Base-by-base conservation (phyloP, 1,140 invertebrate species). In the Gryllus bimaculatus region DNA sequence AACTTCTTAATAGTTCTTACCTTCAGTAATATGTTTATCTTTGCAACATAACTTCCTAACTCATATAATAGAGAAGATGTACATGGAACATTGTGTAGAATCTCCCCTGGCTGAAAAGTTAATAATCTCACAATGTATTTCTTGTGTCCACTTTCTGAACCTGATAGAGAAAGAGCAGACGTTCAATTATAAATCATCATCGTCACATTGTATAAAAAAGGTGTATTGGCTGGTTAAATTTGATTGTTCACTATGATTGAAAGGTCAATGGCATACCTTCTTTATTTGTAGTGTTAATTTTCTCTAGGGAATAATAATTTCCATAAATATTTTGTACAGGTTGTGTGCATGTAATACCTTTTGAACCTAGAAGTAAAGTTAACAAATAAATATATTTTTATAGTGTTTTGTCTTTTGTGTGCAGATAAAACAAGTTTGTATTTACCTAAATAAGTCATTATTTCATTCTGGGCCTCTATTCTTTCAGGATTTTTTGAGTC, bases 71-170 rank as follows among this genome's bases (percentile, higher is more conserved):
- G 83, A 75, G 90, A 84, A 8, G 88, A 85, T 0, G 89, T 89
- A 48, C 85, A 85, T 0, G 89, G 86, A 4, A 91, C 89, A 54
- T 91, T 85, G 48, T 86, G 85, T 13, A 96, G 85, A 75, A 94
- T 86, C 77, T 89, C 87, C 0, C 95, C 95, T 0, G 92, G 90
- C 18, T 92, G 87, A 83, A 89, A 96, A 75, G 92, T 90, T 80
- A 96, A 82, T 6, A 96, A 86, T 39, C 93, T 88, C 0, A 96
- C 90, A 0, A 91, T 87, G 84, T 95, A 90, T 49, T 84, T 84
- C 79, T 75, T 78, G 7, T n/a, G 8, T 26, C 15, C 54, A 66
- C 54, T 18, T 66, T 66, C 54, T 13, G 18, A 66, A 39, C 26
- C 26, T 39, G 26, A 39, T 39, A 39, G 26, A 39, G 26, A 39